Base-by-base conservation (phyloP, 1,140 invertebrate species). In the Hetaerina americana region DNA sequence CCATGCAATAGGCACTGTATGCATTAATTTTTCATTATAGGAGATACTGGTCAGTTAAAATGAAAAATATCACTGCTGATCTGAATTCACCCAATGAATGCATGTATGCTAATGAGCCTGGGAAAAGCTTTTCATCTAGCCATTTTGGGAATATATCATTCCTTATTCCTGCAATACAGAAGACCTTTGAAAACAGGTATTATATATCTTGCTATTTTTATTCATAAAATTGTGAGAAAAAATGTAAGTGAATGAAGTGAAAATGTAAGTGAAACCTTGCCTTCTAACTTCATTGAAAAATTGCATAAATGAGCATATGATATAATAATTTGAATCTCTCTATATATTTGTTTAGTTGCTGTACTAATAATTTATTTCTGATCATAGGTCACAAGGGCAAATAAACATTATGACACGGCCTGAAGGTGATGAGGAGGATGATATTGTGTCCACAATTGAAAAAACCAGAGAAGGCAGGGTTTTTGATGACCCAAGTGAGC, bases 401-500 rank as follows among this genome's bases (percentile, higher is more conserved):
- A 18, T 12, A 18, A 12, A 57, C 10, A 57, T 57, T 57, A 12
- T 57, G 15, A 57, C 15, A 57, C 15, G 40, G 22, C n/a, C n/a
- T n/a, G n/a, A n/a, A n/a, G n/a, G n/a, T n/a, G 40, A n/a, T 3
- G 40, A 5, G 2, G 40, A 57, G 22, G 40, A 57, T 18, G 40
- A 57, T 18, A 57, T n/a, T 18, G 40, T 5, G 22, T 57, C 40
- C 10, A 5, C 40, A 57, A 25, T 68, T 26, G 27, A 25, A 6
- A 10, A 28, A 26, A 68, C 18, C 24, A 26, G 18, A 28, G 70
- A 18, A 73, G 40, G 40, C 15, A 12, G 73, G 66, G 70, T 71
- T 26, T 92, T 90, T 74, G 88, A 91, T 76, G 93, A 95, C 80
- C 92, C 92, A 10, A 95, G 92, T 77, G 94, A 95, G 79, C 93